Base-by-base conservation (phyloP, 2,888 invertebrate genomes). In the Scaptomyza polygonia region DNA sequence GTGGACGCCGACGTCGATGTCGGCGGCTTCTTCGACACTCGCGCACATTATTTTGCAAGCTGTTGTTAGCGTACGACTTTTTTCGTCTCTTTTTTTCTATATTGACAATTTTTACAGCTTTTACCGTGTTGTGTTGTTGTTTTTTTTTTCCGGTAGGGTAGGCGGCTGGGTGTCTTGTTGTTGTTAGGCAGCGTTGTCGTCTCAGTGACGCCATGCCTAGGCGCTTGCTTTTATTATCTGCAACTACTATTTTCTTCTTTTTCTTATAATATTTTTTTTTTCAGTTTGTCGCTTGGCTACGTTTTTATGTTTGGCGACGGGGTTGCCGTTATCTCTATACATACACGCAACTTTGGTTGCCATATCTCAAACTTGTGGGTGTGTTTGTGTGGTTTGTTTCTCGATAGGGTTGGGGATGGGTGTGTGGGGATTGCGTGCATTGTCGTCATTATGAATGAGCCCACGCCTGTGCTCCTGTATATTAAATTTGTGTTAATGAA, bases 101-200 rank as follows among this genome's bases (percentile, higher is more conserved):
- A 82, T 83, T 82, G 86, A 83, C 81, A 77, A 79, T 80, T 83
- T 86, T 84, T 79, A 86, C 81, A 84, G 81, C 81, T 83, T 83
- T 83, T 84, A 80, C 64, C 72, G 79, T 67, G 76, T 52, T 32
- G 21, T 61, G 21, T 45, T 51, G 39, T 5, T 57, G 34, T 36
- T 36, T 54, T 57, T 3, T 45, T 57, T 51, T 57, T 45, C 48
- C 49, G 54, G 43, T 75, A 55, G 58, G 47, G 48, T 49, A 49
- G 57, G 64, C 48, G 44, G 42, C 27, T 45, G 42, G 32, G 32
- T 48, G 32, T 48, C 21, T 55, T 69, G 16, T 55, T 61, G 45
- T 48, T 42, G 61, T 56, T 21, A 58, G 62, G 59, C 75, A 45
- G 69, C 53, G 74, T 62, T 48, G 77, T 58, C 67, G 76, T 59